Conservation (phyloP, 2,797 vertebrate species). For the Acridotheres tristis region DNA sequence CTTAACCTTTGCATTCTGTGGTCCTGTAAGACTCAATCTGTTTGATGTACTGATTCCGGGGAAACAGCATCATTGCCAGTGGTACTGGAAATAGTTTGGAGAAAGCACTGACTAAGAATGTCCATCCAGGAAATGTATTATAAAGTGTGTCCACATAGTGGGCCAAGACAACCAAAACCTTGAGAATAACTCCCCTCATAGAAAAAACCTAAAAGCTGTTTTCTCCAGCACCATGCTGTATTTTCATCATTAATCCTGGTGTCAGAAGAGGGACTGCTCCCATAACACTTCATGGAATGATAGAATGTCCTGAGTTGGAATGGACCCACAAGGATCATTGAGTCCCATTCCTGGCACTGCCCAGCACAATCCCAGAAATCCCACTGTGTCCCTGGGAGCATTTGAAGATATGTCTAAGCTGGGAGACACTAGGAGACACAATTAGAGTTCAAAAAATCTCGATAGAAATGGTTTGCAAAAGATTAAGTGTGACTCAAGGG, state of each 20-base stretch:
- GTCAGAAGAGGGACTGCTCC: neutral
- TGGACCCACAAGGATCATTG: neutral
- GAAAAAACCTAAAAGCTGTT: neutral
- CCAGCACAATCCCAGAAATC: neutral
- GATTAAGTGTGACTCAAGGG: neutral
- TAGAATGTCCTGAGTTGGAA: neutral
- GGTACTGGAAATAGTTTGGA: neutral
- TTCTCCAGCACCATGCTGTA: neutral
- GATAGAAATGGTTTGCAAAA: neutral
- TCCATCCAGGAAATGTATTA: neutral
- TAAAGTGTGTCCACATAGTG: neutral
- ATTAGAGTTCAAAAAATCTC: neutral
- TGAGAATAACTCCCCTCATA: neutral
- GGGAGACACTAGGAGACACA: neutral
- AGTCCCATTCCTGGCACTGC: neutral
- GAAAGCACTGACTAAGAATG: neutral
- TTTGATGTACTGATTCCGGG: neutral
- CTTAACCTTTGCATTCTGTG: neutral
- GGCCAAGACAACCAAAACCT: neutral
- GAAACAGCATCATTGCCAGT: neutral
- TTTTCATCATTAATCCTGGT: neutral
- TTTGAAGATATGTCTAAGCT: neutral
- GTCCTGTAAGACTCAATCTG: neutral
- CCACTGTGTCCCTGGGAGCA: neutral
- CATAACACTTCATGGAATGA: accelerated